Conservation (phyloP, 64 coral and sea anemone species). For the Cladopsammia gracilis region DNA sequence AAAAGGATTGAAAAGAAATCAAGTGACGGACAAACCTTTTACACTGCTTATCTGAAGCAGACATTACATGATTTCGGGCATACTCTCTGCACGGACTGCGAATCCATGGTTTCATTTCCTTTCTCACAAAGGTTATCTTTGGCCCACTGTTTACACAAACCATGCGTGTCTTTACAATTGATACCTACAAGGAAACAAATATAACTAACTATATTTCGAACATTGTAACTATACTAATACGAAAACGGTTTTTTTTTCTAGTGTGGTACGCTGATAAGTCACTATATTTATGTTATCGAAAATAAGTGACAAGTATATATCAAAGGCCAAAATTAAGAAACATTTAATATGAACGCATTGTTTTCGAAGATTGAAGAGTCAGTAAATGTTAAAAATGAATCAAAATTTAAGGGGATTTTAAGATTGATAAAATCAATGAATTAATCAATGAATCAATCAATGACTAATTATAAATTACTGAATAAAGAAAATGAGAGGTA, state of each 20-base stretch:
- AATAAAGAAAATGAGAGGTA: neutral
- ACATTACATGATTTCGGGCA: conserved; percentile 57
- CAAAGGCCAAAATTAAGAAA: no score
- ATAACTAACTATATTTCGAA: neutral
- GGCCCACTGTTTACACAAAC: conserved; percentile 52
- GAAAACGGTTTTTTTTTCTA: no score
- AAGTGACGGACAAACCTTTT: neutral
- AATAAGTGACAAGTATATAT: no score
- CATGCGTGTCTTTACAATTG: conserved; percentile 56
- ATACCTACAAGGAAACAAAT: neutral
- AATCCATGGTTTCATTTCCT: conserved; percentile 60
- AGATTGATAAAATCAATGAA: no score
- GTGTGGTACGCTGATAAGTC: no score
- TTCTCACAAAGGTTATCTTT: conserved; percentile 36
- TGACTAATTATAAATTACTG: neutral
- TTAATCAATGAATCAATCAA: no score
- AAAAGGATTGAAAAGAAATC: no score
- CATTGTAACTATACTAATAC: neutral
- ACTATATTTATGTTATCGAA: no score
- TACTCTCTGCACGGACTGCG: conserved; percentile 63
- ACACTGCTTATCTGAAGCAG: conserved; percentile 24
- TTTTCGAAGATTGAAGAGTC: no score
- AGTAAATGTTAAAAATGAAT: no score
- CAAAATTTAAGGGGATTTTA: no score
- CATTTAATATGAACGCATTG: no score